A percentile compares a stretch with the other conserved stretches of the same genome.
Evolutionary conservation across 2,113 vertebrate genomes (phyloP).

Genomic region (Acanthisitta chloris): DNA sequence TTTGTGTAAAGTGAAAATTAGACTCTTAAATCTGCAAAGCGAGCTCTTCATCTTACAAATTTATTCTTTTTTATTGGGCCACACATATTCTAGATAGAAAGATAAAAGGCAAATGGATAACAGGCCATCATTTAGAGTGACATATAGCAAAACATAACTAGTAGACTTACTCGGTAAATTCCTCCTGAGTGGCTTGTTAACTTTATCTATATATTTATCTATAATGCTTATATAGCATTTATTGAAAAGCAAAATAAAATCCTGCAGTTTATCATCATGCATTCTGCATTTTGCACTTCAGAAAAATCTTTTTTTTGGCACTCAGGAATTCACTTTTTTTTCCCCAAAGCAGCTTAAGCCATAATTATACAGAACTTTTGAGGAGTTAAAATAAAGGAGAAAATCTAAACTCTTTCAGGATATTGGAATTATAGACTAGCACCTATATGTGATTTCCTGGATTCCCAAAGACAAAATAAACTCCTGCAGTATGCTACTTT

Average conservation of each 20-base stretch:
- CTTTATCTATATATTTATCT: constrained; percentile 57
- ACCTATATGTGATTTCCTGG: not conserved
- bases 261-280: not conserved
- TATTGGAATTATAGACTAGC: not conserved
- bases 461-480: constrained; percentile 1
- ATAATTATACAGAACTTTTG: not conserved
- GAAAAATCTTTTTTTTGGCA: not conserved
- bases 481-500: not conserved
- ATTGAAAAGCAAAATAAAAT: constrained; percentile 10
- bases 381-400: not conserved
- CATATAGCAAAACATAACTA: constrained; percentile 51
- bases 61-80: constrained; percentile 81
- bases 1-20: constrained; percentile 78
- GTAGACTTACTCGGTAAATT: constrained; percentile 37
- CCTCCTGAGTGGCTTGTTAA: constrained; percentile 37
- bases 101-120: constrained; percentile 75
- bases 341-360: not conserved
- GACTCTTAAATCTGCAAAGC: constrained; percentile 79
- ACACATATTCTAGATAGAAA: constrained; percentile 75
- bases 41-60: constrained; percentile 82
- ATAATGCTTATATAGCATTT: not conserved
- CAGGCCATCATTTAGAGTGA: constrained; percentile 64
- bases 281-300: not conserved
- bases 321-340: not conserved
- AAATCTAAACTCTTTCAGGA: not conserved